A percentile compares a stretch with the other conserved stretches of the same genome.
These are phyloP conservation scores for Scomber colias DNA, from an alignment of 2,113 vertebrate genomes.

Conservation along the genomic window DNA sequence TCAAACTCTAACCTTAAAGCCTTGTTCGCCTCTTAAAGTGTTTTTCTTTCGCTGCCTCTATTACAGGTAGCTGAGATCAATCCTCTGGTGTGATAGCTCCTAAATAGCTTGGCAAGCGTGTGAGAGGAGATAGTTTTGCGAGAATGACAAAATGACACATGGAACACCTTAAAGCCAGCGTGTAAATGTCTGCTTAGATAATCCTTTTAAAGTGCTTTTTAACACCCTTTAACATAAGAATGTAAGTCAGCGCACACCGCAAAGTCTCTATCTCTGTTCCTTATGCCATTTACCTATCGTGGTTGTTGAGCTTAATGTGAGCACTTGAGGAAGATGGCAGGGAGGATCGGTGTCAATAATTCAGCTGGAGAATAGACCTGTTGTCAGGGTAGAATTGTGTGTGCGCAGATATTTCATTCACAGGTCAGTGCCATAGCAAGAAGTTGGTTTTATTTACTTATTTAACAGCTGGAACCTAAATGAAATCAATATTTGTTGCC, in stretches of 20 bases:
- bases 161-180: background rate
- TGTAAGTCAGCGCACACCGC: conserved; percentile 5
- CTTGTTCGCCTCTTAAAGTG: background rate
- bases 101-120: conserved; percentile 11
- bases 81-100: conserved; percentile 11
- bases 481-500: too few relatives aligned
- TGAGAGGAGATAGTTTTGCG: conserved; percentile 10
- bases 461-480: too few relatives aligned
- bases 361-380: too few relatives aligned
- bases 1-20: background rate
- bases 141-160: conserved; percentile 27
- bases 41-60: background rate
- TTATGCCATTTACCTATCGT: conserved; percentile 10
- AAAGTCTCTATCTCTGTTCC: conserved; percentile 14
- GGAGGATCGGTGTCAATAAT: conserved; percentile 4
- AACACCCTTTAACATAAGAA: background rate
- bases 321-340: conserved; percentile 13
- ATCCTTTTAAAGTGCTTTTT: background rate
- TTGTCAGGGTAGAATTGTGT: too few relatives aligned
- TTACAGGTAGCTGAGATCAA: conserved; percentile 18
- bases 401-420: too few relatives aligned
- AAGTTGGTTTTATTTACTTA: too few relatives aligned
- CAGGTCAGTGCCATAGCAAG: too few relatives aligned
- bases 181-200: conserved; percentile 27
- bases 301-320: conserved; percentile 25